These are phyloP conservation scores for Scelioninae gen. 1 DNA, from an alignment of 2,888 invertebrate species.

Conservation along the genomic window DNA sequence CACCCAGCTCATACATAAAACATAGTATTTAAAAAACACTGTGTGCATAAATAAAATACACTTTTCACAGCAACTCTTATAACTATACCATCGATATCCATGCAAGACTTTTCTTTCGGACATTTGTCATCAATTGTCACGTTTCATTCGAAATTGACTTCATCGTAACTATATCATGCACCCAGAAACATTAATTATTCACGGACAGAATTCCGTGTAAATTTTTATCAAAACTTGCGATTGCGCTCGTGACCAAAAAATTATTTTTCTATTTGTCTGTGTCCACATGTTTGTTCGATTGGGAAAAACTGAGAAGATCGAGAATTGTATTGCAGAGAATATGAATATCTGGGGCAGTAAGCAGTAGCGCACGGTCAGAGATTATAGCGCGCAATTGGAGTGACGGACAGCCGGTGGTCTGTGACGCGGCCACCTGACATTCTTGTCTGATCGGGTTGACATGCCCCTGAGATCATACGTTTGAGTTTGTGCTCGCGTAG, in stretches of 20 bases:
- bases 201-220: no score
- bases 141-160: conserved; percentile 44
- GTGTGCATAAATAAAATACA: no score
- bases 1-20: no score
- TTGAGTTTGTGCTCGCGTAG: conserved; percentile 76
- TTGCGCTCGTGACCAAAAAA: no score
- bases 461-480: conserved; percentile 76
- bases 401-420: conserved; percentile 82
- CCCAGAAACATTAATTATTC: conserved; percentile 17
- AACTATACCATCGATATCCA: conserved; percentile 43
- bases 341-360: conserved; percentile 12
- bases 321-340: conserved; percentile 9
- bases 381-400: conserved; percentile 72
- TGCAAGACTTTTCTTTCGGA: conserved; percentile 3
- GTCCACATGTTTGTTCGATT: conserved; percentile 6
- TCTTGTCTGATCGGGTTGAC: conserved; percentile 79
- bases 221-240: no score
- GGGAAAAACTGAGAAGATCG: conserved; percentile 23
- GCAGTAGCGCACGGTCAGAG: conserved; percentile 63
- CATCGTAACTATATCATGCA: conserved; percentile 33
- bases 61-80: no score
- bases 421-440: conserved; percentile 80
- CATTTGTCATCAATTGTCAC: conserved; percentile 47
- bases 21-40: neutral
- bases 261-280: no score